Base-by-base conservation (phyloP, 2,113 vertebrate species). In the Muntiacus reevesi region DNA sequence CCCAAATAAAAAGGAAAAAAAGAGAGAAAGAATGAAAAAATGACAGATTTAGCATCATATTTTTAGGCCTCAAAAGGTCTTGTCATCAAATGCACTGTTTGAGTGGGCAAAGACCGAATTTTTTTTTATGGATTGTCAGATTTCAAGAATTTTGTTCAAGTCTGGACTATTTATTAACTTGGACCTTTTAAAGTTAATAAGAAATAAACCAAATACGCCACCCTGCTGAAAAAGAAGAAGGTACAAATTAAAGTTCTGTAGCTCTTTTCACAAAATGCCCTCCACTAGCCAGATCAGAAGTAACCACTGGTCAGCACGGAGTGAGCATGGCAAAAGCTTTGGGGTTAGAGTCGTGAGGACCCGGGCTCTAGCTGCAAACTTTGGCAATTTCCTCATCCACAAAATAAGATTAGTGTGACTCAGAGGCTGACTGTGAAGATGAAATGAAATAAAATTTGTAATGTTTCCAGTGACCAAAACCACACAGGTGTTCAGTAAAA, bases 81-180 rank as follows among this genome's bases (percentile, higher is more conserved):
- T 93, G 8, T 25, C 78, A 83, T 84, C 16, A 45, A 89, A 59
- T 59, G 10, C 28, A 89, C 43, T n/a, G 54, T 83, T 36, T 78
- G 54, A 87, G 47, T 60, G 15, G 67, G 19, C 33, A 67, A 59
- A 71, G 74, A 23, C 21, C 23, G 25, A 62, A 62, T 8, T 57
- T 33, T 57, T 55, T 55, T 85, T 54, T 12, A 59, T 27, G 28
- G 16, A 85, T 89, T 64, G 12, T 85, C 40, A 89, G 50, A 79
- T 43, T 78, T 89, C 15, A 85, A 79, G 50, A 89, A 67, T 71
- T 71, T 89, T 93, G 3, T 78, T 71, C 40, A 71, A 54, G 43
- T 85, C 27, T 86, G 9, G 28, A 79, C 40, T 79, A 12, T 92
- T 93, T 27, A 85, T 79, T 67, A 45, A 67, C 64, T 62, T 92